These are phyloP conservation scores for Drosophila barbarae DNA, from an alignment of 2,888 invertebrate genomes.

Conservation along the genomic window DNA sequence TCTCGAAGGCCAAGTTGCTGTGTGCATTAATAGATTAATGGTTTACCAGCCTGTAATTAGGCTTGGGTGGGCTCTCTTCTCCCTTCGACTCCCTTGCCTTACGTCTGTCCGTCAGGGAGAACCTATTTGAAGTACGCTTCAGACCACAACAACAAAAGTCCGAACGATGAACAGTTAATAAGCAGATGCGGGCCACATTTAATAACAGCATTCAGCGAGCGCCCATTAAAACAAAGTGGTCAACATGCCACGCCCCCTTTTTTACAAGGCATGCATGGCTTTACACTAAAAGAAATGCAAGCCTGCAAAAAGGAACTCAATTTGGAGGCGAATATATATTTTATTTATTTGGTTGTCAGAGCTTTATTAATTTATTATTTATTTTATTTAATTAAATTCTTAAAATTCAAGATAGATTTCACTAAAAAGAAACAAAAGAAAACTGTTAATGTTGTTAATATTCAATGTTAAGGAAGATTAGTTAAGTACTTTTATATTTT, in stretches of 20 bases:
- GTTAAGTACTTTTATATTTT: too few relatives aligned
- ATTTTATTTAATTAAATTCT: too few relatives aligned
- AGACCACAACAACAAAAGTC: conserved; percentile 6
- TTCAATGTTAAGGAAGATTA: too few relatives aligned
- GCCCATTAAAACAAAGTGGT: conserved; percentile 69
- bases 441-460: too few relatives aligned
- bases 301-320: too few relatives aligned
- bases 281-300: conserved; percentile 1
- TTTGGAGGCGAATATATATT: too few relatives aligned
- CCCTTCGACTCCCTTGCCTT: too few relatives aligned
- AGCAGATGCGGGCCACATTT: conserved; percentile 69
- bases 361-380: too few relatives aligned
- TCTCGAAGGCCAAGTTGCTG: conserved; percentile 35
- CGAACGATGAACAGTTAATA: conserved; percentile 52
- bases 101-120: not conserved
- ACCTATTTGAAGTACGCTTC: conserved; percentile 22
- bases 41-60: conserved; percentile 43
- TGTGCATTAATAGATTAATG: conserved; percentile 71
- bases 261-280: too few relatives aligned
- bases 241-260: conserved; percentile 55
- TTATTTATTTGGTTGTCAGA: too few relatives aligned
- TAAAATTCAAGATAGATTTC: too few relatives aligned
- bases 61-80: conserved; percentile 3
- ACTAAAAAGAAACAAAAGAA: too few relatives aligned
- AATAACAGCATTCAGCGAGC: conserved; percentile 61